Conservation (phyloP, 1,140 invertebrate species). For the Holotrichia oblita region DNA sequence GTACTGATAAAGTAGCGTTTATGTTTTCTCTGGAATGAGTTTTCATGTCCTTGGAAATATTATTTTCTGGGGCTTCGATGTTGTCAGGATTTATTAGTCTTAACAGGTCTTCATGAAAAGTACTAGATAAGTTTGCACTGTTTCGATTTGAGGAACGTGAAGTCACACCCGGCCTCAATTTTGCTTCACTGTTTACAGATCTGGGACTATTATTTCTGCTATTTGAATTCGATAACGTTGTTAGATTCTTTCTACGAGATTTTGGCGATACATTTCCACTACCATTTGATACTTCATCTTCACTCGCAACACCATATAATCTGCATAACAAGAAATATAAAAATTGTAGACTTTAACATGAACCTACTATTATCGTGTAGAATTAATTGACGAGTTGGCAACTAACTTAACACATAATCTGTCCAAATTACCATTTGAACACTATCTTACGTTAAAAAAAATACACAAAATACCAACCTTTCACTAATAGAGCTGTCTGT, state of each 20-base stretch:
- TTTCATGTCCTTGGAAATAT: slow-evolving; percentile 49
- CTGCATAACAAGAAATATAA: neutral
- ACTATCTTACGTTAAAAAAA: too few species aligned
- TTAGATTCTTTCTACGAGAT: slow-evolving; percentile 60
- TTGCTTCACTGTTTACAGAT: slow-evolving; percentile 64
- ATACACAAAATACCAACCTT: slow-evolving; percentile 26
- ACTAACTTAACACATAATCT: too few species aligned
- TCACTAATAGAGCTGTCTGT: slow-evolving; percentile 65
- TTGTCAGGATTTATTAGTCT: slow-evolving; percentile 88
- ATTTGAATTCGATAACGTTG: slow-evolving; percentile 62
- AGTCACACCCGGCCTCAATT: slow-evolving; percentile 63
- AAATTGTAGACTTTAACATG: too few species aligned
- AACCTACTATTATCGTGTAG: too few species aligned
- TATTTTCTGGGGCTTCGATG: slow-evolving; percentile 62
- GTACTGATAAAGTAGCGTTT: slow-evolving; percentile 59
- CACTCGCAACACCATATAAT: slow-evolving; percentile 60
- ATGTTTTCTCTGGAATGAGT: slow-evolving; percentile 66
- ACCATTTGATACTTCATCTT: slow-evolving; percentile 68
- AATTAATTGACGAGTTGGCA: too few species aligned
- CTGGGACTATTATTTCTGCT: slow-evolving; percentile 72
- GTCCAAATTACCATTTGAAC: too few species aligned
- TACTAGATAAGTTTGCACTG: slow-evolving; percentile 74
- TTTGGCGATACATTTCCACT: slow-evolving; percentile 66
- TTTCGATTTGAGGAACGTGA: slow-evolving; percentile 63
- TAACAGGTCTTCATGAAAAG: slow-evolving; percentile 88